Percentiles rank a stretch among this genome's conserved stretches.
phyloP scores from a whole-genome alignment of 1,140 invertebrate species.

The Bombus confusus region DNA sequence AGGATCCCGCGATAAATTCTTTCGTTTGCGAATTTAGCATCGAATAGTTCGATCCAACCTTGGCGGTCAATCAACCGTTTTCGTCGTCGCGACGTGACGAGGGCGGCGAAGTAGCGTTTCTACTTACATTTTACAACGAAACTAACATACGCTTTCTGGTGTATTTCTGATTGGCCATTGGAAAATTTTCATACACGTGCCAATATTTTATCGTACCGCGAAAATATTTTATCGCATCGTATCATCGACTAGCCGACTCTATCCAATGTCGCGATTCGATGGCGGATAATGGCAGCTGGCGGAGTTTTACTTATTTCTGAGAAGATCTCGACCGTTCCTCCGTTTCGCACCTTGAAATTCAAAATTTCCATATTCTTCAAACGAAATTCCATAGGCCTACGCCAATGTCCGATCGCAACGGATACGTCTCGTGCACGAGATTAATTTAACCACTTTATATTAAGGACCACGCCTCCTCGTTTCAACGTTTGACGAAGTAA shows the following conservation, averaged over 20 bases:
- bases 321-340: not conserved
- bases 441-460: constrained; percentile 53
- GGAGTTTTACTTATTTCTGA: not conserved
- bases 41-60: constrained; percentile 25
- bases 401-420: constrained; percentile 15
- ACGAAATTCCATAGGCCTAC: not conserved
- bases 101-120: not conserved
- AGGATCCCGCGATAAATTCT: not conserved
- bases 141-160: too few species aligned
- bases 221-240: not conserved
- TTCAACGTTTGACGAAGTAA: constrained; percentile 37
- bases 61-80: constrained; percentile 23
- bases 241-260: not conserved
- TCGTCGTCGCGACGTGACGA: not conserved
- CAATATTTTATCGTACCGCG: too few species aligned
- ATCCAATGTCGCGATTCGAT: not conserved
- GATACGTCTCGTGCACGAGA: constrained; percentile 22
- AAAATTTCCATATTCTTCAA: not conserved
- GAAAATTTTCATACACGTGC: not conserved
- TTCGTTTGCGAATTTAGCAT: constrained; percentile 18
- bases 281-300: not conserved
- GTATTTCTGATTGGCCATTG: not conserved
- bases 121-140: not conserved
- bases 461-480: constrained; percentile 60
- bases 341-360: too few species aligned